phyloP scores from a whole-genome alignment of 2,888 invertebrate species.

The Macrophya alboannulata region DNA sequence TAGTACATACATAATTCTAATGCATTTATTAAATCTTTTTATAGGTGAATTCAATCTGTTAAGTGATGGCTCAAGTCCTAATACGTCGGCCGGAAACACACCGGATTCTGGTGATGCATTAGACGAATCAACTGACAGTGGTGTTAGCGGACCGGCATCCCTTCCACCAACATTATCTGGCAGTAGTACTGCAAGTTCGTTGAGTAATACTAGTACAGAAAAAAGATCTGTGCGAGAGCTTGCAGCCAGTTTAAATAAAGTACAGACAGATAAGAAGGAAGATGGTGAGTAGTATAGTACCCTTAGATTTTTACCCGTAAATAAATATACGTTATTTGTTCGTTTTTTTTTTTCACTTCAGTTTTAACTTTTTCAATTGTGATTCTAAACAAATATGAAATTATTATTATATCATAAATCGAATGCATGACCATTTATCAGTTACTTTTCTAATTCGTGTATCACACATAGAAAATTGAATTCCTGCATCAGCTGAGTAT shows the following conservation, averaged over 20 bases:
- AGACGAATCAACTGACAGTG: conserved; percentile 82
- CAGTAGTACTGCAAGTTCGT: conserved; percentile 78
- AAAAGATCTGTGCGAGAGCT: conserved; percentile 82
- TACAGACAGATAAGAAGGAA: conserved; percentile 76
- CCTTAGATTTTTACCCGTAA: conserved; percentile 22
- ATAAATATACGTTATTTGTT: not conserved
- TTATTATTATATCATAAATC: not conserved
- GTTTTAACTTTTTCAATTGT: not conserved
- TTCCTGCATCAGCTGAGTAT: not conserved
- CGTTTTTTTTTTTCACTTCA: too few relatives aligned
- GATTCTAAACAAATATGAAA: conserved; percentile 51
- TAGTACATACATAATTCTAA: not conserved
- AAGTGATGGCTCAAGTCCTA: conserved; percentile 84
- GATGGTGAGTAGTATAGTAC: conserved; percentile 71
- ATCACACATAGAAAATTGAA: not conserved
- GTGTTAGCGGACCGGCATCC: conserved; percentile 78
- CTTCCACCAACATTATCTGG: conserved; percentile 76
- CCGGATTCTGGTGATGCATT: conserved; percentile 84
- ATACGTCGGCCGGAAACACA: conserved; percentile 84
- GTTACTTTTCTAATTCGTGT: conserved; percentile 4
- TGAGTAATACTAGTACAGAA: conserved; percentile 78
- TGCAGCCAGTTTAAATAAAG: conserved; percentile 80
- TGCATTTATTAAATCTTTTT: not conserved
- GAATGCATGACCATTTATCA: not conserved
- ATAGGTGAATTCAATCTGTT: conserved; percentile 82